Evolutionary conservation across 2,888 invertebrate genomes (phyloP), one percentile per base, ranked within the genome.

Genomic region (Conops quadrifasciatus): DNA sequence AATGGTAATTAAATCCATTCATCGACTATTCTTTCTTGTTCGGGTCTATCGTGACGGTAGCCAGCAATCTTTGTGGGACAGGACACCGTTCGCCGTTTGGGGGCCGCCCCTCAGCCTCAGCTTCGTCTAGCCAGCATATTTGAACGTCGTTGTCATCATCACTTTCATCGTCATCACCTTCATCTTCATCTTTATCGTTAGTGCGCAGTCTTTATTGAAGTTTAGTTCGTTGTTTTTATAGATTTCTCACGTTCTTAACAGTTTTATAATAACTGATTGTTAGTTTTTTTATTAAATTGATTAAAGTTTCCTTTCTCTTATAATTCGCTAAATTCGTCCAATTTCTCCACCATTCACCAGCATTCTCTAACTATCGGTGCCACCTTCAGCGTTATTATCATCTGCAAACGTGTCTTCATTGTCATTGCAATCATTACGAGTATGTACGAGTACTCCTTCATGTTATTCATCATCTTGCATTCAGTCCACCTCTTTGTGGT

Each of bases 81-180:
- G 28, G 58, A 58, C 68, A 21, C 47, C 28, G 59, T 60, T 45
- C 67, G 9, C 9, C 58, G 59, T 59, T 47, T 28, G 66, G n/a
- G 30, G 56, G 56, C 66, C 43, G 45, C 19, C 19, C 45, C 24
- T 63, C 45, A 49, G 19, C 43, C 13, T 43, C 56, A 36, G 66
- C 56, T 77, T 76, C 77, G 77, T 77, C 77, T 77, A 73, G 77
- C 74, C 72, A 68, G 72, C 67, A 62, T 13, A 45, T 45, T 15
- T 69, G 49, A 60, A 62, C 56, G 5, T 5, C 53, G 2, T 53
- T 24, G 19, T 53, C 53, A 21, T 30, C 71, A 24, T 1, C 43
- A 19, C 15, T 60, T 67, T 28, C 21, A 58, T 15, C 63, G 64
- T 47, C 45, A 45, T 16, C 21, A 21, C 3, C 43, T 47, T 26